phyloP scores from a whole-genome alignment of 1,140 invertebrate species.

The Drosophila hydei region DNA sequence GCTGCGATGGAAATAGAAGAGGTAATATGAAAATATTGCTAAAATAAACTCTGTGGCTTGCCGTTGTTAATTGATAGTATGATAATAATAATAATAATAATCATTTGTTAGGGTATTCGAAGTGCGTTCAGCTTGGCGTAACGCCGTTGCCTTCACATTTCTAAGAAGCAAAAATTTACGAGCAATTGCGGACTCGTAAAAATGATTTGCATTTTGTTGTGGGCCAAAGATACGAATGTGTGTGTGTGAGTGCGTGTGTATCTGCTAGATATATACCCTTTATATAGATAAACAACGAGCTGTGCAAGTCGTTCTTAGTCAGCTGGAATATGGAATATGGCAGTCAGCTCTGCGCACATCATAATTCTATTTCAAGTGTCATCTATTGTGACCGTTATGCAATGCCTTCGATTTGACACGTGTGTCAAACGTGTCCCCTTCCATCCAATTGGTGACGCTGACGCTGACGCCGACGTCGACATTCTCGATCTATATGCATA shows the following conservation, averaged over 20 bases:
- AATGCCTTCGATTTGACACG: slow-evolving; percentile 13
- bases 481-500: background rate
- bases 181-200: slow-evolving; percentile 51
- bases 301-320: slow-evolving; percentile 20
- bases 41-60: too few relatives aligned
- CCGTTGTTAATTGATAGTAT: too few relatives aligned
- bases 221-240: background rate
- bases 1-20: too few relatives aligned
- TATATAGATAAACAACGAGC: slow-evolving; percentile 5
- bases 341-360: slow-evolving; percentile 1
- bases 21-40: too few relatives aligned
- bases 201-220: slow-evolving; percentile 65
- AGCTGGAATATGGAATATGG: slow-evolving; percentile 15
- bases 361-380: slow-evolving; percentile 18
- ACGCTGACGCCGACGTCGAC: background rate
- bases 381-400: slow-evolving; percentile 16
- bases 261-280: slow-evolving; percentile 3
- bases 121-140: slow-evolving; percentile 6
- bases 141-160: slow-evolving; percentile 22
- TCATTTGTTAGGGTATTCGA: slow-evolving; percentile 14
- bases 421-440: slow-evolving; percentile 12
- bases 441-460: background rate
- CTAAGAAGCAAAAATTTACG: slow-evolving; percentile 53
- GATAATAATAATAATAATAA: too few relatives aligned
- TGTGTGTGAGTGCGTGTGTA: background rate